These are phyloP conservation scores for Capromys pilorides DNA, from an alignment of 2,797 vertebrate species.

Conservation along the genomic window DNA sequence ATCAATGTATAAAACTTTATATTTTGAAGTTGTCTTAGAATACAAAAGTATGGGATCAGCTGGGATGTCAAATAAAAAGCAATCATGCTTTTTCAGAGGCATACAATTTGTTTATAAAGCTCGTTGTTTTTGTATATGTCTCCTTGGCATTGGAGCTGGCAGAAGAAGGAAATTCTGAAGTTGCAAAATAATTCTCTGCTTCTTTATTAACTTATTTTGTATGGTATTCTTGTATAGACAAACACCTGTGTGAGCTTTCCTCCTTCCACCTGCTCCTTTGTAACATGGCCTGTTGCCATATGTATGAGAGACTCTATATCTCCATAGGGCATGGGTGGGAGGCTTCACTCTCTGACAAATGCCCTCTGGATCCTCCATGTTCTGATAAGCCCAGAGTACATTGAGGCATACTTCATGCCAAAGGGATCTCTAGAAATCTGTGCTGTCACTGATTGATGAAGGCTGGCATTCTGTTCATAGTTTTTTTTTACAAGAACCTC, in stretches of 20 bases:
- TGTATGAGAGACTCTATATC: background rate
- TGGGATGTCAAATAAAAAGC: background rate
- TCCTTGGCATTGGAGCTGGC: rapidly evolving
- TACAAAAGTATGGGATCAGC: background rate
- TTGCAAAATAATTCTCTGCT: background rate
- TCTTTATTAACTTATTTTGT: background rate
- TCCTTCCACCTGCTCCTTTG: background rate
- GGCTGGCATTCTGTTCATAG: background rate
- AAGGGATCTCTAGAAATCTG: background rate
- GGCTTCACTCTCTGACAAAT: background rate
- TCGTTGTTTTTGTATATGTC: background rate
- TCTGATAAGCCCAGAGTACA: background rate
- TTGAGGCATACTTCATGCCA: rapidly evolving
- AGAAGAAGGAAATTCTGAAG: background rate
- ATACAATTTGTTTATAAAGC: background rate
- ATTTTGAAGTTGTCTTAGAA: background rate
- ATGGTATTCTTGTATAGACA: background rate
- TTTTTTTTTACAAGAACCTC: background rate
- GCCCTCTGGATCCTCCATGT: background rate
- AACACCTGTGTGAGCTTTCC: background rate
- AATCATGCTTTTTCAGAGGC: background rate
- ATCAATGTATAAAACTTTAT: background rate
- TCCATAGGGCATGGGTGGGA: no score
- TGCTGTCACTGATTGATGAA: background rate
- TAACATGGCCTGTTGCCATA: background rate